Percentiles rank a stretch among this genome's conserved stretches.
Conservation (phyloP, 2,888 invertebrate genomes). For the Phania funesta region DNA sequence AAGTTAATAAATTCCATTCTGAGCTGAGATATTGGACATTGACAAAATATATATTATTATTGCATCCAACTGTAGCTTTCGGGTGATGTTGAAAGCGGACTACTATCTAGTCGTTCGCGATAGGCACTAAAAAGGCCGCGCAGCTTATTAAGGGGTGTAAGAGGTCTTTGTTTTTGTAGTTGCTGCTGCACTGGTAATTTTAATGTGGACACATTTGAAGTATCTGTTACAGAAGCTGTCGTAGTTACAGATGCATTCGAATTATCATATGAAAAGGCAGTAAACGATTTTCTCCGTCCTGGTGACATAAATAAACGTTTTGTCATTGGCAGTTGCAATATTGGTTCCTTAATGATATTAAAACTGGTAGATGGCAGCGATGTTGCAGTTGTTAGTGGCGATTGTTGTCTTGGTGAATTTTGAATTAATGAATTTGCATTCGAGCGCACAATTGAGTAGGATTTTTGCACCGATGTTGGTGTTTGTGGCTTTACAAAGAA, state of each 20-base stretch:
- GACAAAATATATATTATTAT: background rate
- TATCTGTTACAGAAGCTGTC: background rate
- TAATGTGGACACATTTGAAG: background rate
- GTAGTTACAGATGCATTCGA: background rate
- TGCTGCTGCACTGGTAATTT: slow-evolving; percentile 10
- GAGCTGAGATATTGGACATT: slow-evolving; percentile 19
- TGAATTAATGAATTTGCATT: slow-evolving; percentile 33
- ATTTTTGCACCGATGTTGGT: slow-evolving; percentile 32
- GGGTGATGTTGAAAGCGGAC: slow-evolving; percentile 54
- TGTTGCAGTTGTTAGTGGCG: background rate
- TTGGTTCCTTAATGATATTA: slow-evolving; percentile 19
- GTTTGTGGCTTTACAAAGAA: slow-evolving; percentile 40
- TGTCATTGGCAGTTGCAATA: slow-evolving; percentile 54
- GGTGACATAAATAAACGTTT: slow-evolving; percentile 68
- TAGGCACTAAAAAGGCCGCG: slow-evolving; percentile 73
- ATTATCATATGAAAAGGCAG: slow-evolving; percentile 34
- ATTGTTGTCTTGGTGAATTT: slow-evolving; percentile 35
- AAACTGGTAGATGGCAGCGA: background rate
- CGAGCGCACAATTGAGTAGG: slow-evolving; percentile 34
- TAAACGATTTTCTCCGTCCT: slow-evolving; percentile 42
- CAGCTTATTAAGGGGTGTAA: slow-evolving; percentile 71
- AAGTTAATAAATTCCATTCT: slow-evolving; percentile 20
- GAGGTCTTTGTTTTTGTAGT: slow-evolving; percentile 28
- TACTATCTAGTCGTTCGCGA: slow-evolving; percentile 68
- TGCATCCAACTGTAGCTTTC: slow-evolving; percentile 1